Evolutionary conservation across 1,140 invertebrate genomes (phyloP).

Genomic region (Agraylea sexmaculata): DNA sequence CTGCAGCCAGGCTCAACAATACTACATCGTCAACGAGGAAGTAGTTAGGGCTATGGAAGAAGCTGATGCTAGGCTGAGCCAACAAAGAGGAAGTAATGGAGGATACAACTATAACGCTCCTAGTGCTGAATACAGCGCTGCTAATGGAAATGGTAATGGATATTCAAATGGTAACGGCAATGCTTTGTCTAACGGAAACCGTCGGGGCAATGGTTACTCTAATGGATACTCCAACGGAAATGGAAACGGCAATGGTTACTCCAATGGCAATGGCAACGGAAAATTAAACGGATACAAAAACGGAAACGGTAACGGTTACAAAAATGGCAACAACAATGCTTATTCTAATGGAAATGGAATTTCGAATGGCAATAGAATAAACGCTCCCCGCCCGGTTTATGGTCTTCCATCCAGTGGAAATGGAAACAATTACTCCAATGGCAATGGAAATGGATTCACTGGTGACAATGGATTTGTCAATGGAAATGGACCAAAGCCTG

Average conservation of each 20-base stretch:
- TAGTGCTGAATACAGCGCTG: constrained; percentile 12
- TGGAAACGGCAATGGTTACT: neutral
- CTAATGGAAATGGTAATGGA: constrained; percentile 4
- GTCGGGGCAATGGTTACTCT: constrained; percentile 4
- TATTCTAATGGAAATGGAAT: constrained; percentile 9
- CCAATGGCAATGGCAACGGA: neutral
- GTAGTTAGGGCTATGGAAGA: constrained; percentile 17
- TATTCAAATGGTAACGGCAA: constrained; percentile 1
- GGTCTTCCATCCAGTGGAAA: constrained; percentile 4
- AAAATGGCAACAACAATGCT: constrained; percentile 5
- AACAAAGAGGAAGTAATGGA: constrained; percentile 3
- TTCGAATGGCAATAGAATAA: constrained; percentile 6
- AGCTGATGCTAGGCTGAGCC: constrained; percentile 13
- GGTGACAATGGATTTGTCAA: too few species aligned
- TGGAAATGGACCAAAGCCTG: constrained; percentile 1
- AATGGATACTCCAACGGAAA: neutral
- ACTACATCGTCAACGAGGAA: constrained; percentile 19
- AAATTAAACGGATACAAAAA: neutral
- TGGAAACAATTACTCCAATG: constrained; percentile 4
- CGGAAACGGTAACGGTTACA: constrained; percentile 9
- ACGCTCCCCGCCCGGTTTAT: too few species aligned
- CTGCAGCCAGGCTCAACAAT: constrained; percentile 28
- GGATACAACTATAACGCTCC: constrained; percentile 11
- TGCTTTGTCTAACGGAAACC: neutral
- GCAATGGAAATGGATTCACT: neutral